phyloP scores from a whole-genome alignment of 53 echinoderm and acorn worm species.

The Patiria pectinifera region DNA sequence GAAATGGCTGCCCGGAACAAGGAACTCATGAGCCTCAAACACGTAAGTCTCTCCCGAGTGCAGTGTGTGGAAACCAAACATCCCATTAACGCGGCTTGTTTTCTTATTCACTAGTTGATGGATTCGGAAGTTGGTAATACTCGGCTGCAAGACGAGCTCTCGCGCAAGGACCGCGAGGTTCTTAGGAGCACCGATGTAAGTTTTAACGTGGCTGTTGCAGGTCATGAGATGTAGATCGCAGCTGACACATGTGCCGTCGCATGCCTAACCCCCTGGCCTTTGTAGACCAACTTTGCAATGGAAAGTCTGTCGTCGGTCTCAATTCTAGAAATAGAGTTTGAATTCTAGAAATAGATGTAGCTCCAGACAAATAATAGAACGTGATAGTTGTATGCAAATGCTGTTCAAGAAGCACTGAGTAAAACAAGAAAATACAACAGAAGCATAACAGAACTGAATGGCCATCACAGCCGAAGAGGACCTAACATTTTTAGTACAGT shows the following conservation, averaged over 20 bases:
- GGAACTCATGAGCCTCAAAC: slow-evolving; percentile 89
- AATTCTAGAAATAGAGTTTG: neutral
- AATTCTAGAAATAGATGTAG: neutral
- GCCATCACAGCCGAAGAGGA: too few species aligned
- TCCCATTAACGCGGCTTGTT: slow-evolving; percentile 6
- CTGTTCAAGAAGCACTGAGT: too few species aligned
- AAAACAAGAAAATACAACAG: too few species aligned
- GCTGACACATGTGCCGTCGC: neutral
- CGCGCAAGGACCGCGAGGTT: slow-evolving; percentile 16
- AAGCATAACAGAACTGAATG: too few species aligned
- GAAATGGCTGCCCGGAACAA: slow-evolving; percentile 86
- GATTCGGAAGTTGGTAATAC: slow-evolving; percentile 20
- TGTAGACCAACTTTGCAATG: neutral
- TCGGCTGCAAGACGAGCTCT: slow-evolving; percentile 12
- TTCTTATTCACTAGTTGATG: slow-evolving; percentile 45
- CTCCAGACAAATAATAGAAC: neutral
- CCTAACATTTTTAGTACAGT: too few species aligned
- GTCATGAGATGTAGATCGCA: neutral
- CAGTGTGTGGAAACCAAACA: neutral
- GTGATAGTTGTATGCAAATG: neutral
- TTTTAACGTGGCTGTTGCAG: neutral
- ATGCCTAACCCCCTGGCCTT: neutral
- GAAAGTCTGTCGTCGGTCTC: neutral
- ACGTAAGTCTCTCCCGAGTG: slow-evolving; percentile 79
- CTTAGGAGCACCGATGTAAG: slow-evolving; percentile 39